These are phyloP conservation scores for Arothron firmamentum DNA, from an alignment of 2,113 vertebrate genomes.

Conservation along the genomic window DNA sequence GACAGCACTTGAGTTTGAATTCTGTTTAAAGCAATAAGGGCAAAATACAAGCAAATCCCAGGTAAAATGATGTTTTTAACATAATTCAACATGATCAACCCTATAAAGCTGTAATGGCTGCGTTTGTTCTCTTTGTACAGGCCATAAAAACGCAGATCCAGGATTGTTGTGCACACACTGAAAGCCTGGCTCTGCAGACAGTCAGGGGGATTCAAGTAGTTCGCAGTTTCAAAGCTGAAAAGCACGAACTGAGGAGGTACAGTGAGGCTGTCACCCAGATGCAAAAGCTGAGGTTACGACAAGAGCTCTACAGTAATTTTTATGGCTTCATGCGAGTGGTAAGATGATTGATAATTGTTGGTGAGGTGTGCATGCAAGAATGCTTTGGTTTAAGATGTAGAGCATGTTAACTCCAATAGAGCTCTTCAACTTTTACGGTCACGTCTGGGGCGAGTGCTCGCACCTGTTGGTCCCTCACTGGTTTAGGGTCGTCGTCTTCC, in stretches of 20 bases:
- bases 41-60: not conserved
- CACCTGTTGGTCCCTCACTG: too few relatives aligned
- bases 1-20: too few relatives aligned
- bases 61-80: not conserved
- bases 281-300: conserved; percentile 53
- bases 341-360: not conserved
- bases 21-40: too few relatives aligned
- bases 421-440: too few relatives aligned
- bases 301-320: conserved; percentile 49
- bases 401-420: too few relatives aligned
- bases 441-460: too few relatives aligned
- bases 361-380: not conserved
- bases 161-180: conserved; percentile 72
- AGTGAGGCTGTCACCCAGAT: conserved; percentile 61
- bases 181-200: conserved; percentile 72
- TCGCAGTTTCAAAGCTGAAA: conserved; percentile 77
- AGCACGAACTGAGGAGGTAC: conserved; percentile 72
- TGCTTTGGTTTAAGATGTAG: too few relatives aligned
- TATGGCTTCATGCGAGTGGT: conserved; percentile 73
- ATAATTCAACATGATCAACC: not conserved
- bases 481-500: too few relatives aligned
- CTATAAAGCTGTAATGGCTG: not conserved
- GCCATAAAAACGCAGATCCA: conserved; percentile 71
- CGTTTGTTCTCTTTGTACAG: conserved; percentile 39
- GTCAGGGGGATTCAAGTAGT: conserved; percentile 75